Evolutionary conservation across 35 echinoderm and acorn worm genomes (phyloP).

Genomic region (Ophioderma brevispina): DNA sequence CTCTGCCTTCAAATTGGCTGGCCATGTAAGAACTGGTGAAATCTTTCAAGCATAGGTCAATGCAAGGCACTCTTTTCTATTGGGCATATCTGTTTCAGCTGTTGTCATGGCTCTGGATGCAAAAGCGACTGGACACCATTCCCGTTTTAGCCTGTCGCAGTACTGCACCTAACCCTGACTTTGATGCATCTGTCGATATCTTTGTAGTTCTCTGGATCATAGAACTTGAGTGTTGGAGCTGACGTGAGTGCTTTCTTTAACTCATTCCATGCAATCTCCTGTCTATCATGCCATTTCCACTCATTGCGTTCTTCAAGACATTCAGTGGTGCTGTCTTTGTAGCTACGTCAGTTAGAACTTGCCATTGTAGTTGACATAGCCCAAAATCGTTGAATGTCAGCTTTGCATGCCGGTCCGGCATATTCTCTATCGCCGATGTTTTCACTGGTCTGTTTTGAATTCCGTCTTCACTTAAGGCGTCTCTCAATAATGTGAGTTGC

Average conservation of each 20-base stretch:
- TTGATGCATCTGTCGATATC: constrained; percentile 51
- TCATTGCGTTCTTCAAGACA: not conserved
- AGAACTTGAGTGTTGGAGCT: constrained; percentile 37
- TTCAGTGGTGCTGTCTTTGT: constrained; percentile 8
- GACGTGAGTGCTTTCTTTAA: constrained; percentile 1
- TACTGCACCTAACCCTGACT: constrained; percentile 44
- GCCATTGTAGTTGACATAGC: constrained; percentile 37
- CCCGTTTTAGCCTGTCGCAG: constrained; percentile 45
- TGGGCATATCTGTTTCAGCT: constrained; percentile 47
- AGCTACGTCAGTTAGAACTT: constrained; percentile 55
- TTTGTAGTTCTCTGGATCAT: constrained; percentile 36
- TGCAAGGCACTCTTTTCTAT: constrained; percentile 41
- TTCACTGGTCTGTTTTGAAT: not conserved
- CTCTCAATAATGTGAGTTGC: not conserved
- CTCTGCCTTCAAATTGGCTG: too few species aligned
- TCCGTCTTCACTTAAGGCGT: not conserved
- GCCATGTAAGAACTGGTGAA: too few species aligned
- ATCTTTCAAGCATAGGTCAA: too few species aligned
- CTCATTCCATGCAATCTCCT: constrained; percentile 11
- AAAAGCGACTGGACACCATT: constrained; percentile 59
- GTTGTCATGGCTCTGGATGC: constrained; percentile 44
- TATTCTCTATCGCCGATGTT: not conserved
- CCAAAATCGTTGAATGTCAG: constrained; percentile 12
- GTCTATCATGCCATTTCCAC: constrained; percentile 50
- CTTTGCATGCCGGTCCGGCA: constrained; percentile 4